Conservation (phyloP, 2,797 vertebrate species). For the Serranus cabrilla region DNA sequence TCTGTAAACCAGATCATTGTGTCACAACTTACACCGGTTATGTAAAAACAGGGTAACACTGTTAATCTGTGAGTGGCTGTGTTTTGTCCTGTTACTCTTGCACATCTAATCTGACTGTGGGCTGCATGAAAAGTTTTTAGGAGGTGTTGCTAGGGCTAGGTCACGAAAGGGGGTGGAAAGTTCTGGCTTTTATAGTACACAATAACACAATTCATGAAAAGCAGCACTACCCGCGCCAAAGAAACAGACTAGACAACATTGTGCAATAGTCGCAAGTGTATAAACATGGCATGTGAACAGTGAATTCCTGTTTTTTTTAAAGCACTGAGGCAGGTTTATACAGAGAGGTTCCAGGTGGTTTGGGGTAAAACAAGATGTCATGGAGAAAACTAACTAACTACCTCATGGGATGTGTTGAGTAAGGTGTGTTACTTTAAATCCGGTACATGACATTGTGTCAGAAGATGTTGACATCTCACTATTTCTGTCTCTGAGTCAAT, state of each 20-base stretch:
- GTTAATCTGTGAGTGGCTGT: neutral
- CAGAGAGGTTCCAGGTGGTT: neutral
- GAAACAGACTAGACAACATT: neutral
- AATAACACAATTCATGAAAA: slow-evolving; percentile 26
- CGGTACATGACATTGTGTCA: neutral
- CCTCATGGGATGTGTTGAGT: neutral
- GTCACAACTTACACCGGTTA: neutral
- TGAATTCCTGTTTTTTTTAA: neutral
- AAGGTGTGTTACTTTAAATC: neutral
- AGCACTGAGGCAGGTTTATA: neutral
- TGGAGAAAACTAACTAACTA: no score
- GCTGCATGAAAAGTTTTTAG: slow-evolving; percentile 10
- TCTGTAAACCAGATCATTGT: neutral
- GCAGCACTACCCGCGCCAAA: neutral
- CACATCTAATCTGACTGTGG: slow-evolving; percentile 16
- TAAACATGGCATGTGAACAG: neutral
- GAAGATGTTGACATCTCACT: neutral
- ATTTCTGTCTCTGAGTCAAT: neutral
- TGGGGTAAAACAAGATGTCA: neutral
- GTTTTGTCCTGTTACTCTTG: neutral
- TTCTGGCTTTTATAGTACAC: slow-evolving; percentile 2
- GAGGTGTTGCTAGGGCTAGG: neutral
- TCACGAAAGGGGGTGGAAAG: slow-evolving; percentile 2
- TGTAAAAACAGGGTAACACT: slow-evolving; percentile 9
- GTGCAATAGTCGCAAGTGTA: neutral